These are phyloP conservation scores for Globia sparganii DNA, from an alignment of 2,888 invertebrate species.

Conservation along the genomic window DNA sequence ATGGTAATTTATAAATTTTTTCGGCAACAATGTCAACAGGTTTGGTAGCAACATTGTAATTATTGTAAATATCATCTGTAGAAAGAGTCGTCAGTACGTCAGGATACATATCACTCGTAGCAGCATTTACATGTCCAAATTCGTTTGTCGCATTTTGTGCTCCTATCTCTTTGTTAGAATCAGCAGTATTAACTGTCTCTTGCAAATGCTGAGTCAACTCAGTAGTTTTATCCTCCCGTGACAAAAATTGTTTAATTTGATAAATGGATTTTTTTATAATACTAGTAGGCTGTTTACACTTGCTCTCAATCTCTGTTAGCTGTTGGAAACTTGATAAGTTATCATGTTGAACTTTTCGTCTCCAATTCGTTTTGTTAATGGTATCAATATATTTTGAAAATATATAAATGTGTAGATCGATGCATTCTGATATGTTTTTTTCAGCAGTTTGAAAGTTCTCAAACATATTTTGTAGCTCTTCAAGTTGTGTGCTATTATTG, in stretches of 20 bases:
- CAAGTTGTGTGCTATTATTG: constrained; percentile 20
- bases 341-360: constrained; percentile 49
- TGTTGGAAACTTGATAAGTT: constrained; percentile 59
- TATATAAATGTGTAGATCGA: constrained; percentile 68
- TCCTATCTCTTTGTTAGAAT: constrained; percentile 8
- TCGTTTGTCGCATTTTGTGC: background rate
- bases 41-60: background rate
- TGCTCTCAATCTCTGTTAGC: constrained; percentile 63
- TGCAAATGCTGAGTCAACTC: constrained; percentile 11
- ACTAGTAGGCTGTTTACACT: constrained; percentile 61
- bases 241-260: constrained; percentile 59
- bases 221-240: constrained; percentile 2
- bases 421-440: constrained; percentile 66
- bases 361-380: constrained; percentile 51
- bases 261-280: constrained; percentile 66
- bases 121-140: background rate
- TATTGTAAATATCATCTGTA: background rate
- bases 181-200: background rate
- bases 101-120: constrained; percentile 2
- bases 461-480: constrained; percentile 46
- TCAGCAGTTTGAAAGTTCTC: constrained; percentile 57
- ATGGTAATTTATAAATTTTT: background rate
- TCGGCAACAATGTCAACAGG: background rate
- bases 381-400: constrained; percentile 61
- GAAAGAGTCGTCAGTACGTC: background rate